phyloP scores from a whole-genome alignment of 2,797 vertebrate genomes.

The Amblyopsis hoosieri region DNA sequence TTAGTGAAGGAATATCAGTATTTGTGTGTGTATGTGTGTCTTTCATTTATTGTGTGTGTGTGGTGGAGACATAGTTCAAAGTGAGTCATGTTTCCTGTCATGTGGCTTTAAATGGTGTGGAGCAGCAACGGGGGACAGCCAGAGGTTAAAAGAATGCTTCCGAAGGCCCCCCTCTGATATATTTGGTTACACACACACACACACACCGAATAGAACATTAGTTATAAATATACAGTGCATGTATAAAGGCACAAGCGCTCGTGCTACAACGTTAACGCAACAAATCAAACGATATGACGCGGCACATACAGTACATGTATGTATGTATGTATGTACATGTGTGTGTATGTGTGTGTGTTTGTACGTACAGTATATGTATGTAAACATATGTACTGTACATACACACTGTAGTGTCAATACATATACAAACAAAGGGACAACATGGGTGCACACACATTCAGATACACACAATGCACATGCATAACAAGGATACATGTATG shows the following conservation, averaged over 20 bases:
- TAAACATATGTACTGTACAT: constrained; percentile 4
- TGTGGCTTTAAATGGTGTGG: constrained; percentile 78
- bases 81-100: constrained; percentile 72
- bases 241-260: too few species aligned
- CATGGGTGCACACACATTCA: not conserved
- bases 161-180: constrained; percentile 60
- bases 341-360: too few species aligned
- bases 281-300: constrained; percentile 8
- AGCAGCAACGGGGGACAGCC: constrained; percentile 66
- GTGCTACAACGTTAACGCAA: too few species aligned
- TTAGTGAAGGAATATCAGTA: too few species aligned
- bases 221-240: too few species aligned
- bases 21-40: not conserved
- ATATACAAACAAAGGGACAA: too few species aligned
- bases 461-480: not conserved
- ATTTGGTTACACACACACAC: constrained; percentile 45
- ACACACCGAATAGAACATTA: not conserved
- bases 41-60: not conserved
- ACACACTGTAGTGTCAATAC: not conserved
- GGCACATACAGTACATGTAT: not conserved
- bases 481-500: not conserved
- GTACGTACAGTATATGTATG: too few species aligned
- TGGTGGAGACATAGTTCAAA: constrained; percentile 57
- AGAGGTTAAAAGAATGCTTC: constrained; percentile 73
- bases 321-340: too few species aligned